Conservation (phyloP, 92 coral and sea anemone genomes). For the Zoanthus sansibaricus region DNA sequence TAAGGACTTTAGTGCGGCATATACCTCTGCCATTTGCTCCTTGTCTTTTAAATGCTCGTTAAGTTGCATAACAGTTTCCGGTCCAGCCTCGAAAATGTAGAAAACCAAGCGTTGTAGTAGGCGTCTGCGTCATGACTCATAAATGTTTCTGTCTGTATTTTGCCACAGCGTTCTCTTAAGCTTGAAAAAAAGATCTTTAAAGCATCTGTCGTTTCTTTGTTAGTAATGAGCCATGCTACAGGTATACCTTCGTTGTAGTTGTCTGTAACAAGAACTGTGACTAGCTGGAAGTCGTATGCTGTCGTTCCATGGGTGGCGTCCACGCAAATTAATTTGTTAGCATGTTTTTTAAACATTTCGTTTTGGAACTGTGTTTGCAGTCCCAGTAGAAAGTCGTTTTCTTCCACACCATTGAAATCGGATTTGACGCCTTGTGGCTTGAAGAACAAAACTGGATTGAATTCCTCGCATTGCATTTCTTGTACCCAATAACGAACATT, state of each 20-base stretch:
- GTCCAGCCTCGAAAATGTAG: conserved; percentile 50
- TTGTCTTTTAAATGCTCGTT: conserved; percentile 49
- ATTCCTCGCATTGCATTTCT: conserved; percentile 28
- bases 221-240: conserved; percentile 53
- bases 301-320: no score
- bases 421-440: conserved; percentile 28
- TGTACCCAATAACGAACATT: conserved; percentile 24
- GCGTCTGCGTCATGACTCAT: conserved; percentile 60
- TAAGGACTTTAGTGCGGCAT: conserved; percentile 43
- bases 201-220: conserved; percentile 33
- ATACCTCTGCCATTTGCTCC: conserved; percentile 49
- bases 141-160: conserved; percentile 19
- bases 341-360: no score
- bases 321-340: no score
- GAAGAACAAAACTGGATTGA: conserved; percentile 42
- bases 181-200: conserved; percentile 48
- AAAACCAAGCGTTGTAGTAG: conserved; percentile 54
- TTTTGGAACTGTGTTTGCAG: no score
- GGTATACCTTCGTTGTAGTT: not conserved
- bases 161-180: conserved; percentile 52
- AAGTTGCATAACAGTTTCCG: conserved; percentile 44
- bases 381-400: conserved; percentile 33
- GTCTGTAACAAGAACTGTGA: no score
- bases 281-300: no score
- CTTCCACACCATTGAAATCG: not conserved